Evolutionary conservation across 1,140 invertebrate genomes (phyloP).

Genomic region (Fopius arisanus): DNA sequence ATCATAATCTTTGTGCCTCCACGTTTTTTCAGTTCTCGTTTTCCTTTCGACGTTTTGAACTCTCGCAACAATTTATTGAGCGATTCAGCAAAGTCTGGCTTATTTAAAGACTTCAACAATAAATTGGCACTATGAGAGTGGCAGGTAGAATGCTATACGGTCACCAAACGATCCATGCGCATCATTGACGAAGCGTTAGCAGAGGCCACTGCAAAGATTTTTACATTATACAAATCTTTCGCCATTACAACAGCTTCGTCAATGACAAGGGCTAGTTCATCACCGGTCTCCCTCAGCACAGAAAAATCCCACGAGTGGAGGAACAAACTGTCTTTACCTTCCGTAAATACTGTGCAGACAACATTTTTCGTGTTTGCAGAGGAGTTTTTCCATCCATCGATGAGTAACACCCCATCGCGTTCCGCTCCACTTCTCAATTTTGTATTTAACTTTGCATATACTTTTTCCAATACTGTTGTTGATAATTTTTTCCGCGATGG

Average conservation of each 20-base stretch:
- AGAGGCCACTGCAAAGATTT: conserved; percentile 21
- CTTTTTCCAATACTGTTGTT: neutral
- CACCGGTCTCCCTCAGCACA: neutral
- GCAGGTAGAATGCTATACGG: conserved; percentile 26
- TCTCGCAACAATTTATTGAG: conserved; percentile 3
- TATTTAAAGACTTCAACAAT: conserved; percentile 25
- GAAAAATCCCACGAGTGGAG: conserved; percentile 1
- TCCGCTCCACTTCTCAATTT: neutral
- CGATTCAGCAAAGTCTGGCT: too few species aligned
- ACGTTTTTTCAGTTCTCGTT: neutral
- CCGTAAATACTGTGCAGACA: neutral
- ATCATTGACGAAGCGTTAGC: conserved; percentile 31
- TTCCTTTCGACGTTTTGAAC: neutral
- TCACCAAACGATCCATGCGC: conserved; percentile 17
- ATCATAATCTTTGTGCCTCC: conserved; percentile 20
- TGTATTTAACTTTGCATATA: neutral
- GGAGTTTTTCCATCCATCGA: conserved; percentile 3
- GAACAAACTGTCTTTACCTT: neutral
- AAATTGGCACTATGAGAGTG: conserved; percentile 29
- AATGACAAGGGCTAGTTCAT: neutral
- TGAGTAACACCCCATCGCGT: neutral
- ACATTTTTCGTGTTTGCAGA: conserved; percentile 1
- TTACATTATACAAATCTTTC: conserved; percentile 25
- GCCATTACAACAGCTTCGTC: conserved; percentile 11
- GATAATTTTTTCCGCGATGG: neutral